Percentiles rank a stretch among this genome's conserved stretches.
Evolutionary conservation across 2,888 invertebrate genomes (phyloP).

Genomic region (Psylliodes chrysocephalus): DNA sequence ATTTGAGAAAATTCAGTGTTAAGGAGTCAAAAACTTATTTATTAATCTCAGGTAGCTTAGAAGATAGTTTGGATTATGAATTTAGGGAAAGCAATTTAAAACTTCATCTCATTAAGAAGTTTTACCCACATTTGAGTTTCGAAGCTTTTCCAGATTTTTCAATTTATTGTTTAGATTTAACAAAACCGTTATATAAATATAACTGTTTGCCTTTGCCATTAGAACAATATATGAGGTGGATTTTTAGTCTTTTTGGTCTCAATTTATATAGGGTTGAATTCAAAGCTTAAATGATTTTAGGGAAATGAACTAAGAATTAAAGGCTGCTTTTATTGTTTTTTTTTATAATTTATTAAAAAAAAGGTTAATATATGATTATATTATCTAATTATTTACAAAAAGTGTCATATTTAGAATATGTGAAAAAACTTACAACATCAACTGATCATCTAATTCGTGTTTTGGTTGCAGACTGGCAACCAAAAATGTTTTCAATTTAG

Average conservation of each 20-base stretch:
- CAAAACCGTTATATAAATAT: slow-evolving; percentile 40
- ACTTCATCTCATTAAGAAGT: slow-evolving; percentile 68
- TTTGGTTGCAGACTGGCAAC: no score
- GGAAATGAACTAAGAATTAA: no score
- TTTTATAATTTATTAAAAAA: no score
- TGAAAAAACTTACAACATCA: no score
- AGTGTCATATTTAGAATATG: no score
- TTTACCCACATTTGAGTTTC: slow-evolving; percentile 81
- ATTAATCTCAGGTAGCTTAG: slow-evolving; percentile 76
- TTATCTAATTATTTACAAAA: no score
- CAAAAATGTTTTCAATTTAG: no score
- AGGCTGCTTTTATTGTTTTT: no score
- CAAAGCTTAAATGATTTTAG: slow-evolving; percentile 2
- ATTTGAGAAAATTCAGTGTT: slow-evolving; percentile 63
- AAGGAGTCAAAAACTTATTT: slow-evolving; percentile 76
- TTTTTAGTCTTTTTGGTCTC: slow-evolving; percentile 35
- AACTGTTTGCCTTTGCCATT: slow-evolving; percentile 31
- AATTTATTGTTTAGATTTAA: slow-evolving; percentile 55
- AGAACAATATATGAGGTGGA: slow-evolving; percentile 32
- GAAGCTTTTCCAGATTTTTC: slow-evolving; percentile 77
- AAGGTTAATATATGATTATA: no score
- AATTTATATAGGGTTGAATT: slow-evolving; percentile 41
- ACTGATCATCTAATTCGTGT: no score
- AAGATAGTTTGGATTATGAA: slow-evolving; percentile 67
- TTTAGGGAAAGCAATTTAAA: slow-evolving; percentile 60